Conservation (phyloP, 35 echinoderm and acorn worm genomes). For the Lytechinus pictus region DNA sequence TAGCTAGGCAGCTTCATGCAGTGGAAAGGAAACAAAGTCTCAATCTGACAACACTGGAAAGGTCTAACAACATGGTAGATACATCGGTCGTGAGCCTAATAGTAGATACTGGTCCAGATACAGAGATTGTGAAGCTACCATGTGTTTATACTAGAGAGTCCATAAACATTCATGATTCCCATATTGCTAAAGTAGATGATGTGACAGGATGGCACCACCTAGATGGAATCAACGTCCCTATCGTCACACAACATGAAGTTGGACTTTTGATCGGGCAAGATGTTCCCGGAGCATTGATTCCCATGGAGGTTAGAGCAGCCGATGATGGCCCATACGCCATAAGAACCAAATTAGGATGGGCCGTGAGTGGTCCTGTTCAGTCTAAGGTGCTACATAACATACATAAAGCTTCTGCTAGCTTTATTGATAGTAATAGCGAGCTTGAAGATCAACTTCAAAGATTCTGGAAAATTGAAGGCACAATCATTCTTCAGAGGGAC, state of each 20-base stretch:
- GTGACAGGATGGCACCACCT: constrained; percentile 66
- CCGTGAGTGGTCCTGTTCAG: constrained; percentile 62
- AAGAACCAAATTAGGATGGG: constrained; percentile 67
- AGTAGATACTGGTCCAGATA: neutral
- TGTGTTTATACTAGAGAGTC: constrained; percentile 47
- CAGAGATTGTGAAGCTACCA: constrained; percentile 20
- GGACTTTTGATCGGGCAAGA: constrained; percentile 79
- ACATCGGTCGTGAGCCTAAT: constrained; percentile 51
- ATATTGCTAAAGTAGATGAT: constrained; percentile 57
- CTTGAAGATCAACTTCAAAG: constrained; percentile 42
- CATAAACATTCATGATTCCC: constrained; percentile 33
- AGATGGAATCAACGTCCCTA: constrained; percentile 55
- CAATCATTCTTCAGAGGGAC: too few relatives aligned
- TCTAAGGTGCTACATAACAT: neutral
- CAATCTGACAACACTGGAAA: constrained; percentile 43
- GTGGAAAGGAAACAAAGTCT: constrained; percentile 11
- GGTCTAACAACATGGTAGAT: neutral
- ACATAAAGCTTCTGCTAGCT: neutral
- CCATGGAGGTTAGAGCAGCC: constrained; percentile 56
- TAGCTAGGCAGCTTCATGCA: constrained; percentile 42
- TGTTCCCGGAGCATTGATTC: constrained; percentile 55
- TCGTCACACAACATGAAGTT: constrained; percentile 52
- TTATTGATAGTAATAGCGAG: neutral
- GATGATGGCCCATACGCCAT: constrained; percentile 54
- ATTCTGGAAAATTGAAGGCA: too few relatives aligned